phyloP scores from a whole-genome alignment of 2,797 vertebrate genomes.

The Myioborus miniatus region DNA sequence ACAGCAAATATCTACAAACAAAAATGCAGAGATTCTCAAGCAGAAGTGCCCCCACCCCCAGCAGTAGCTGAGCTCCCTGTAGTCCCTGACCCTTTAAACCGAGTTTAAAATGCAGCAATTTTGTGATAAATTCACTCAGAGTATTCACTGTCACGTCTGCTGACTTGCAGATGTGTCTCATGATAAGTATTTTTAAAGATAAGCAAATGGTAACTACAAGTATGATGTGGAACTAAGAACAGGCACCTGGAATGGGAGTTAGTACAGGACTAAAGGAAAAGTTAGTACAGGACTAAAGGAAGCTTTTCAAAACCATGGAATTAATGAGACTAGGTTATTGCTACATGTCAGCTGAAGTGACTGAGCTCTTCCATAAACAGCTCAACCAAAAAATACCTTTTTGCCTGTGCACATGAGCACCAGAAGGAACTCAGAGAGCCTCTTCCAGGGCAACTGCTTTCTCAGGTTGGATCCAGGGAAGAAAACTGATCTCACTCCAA shows the following conservation, averaged over 20 bases:
- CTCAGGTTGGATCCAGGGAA: background rate
- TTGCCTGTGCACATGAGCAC: background rate
- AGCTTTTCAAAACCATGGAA: background rate
- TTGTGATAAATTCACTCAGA: background rate
- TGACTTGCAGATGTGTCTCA: background rate
- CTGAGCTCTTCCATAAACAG: background rate
- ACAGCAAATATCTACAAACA: background rate
- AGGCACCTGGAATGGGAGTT: background rate
- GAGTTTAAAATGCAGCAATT: background rate
- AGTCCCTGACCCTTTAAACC: background rate
- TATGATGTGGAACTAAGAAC: background rate
- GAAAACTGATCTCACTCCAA: background rate
- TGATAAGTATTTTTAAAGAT: background rate
- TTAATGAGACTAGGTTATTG: background rate
- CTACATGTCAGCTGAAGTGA: background rate
- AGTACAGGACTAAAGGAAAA: background rate
- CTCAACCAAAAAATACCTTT: background rate
- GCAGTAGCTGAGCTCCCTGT: background rate
- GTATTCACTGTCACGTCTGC: background rate
- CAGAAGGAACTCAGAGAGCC: background rate
- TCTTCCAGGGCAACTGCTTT: background rate
- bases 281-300: background rate
- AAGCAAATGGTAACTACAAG: background rate
- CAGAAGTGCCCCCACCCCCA: fast-evolving
- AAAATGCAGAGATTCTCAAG: background rate